Conservation (phyloP, 2,888 invertebrate genomes). For the Mycalesis mineus region DNA sequence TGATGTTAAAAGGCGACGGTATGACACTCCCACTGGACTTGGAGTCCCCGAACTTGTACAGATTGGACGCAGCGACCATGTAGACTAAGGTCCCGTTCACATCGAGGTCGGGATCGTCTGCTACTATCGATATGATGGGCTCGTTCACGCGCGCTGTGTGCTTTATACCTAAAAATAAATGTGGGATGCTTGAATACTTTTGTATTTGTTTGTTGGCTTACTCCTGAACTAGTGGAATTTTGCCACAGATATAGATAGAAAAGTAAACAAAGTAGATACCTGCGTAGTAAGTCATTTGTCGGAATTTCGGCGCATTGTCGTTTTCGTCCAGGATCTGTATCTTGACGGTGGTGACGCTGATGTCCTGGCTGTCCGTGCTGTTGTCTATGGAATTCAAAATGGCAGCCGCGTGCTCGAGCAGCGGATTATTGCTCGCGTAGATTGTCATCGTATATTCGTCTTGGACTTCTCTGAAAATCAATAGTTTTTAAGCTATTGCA, state of each 20-base stretch:
- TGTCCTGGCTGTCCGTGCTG: constrained; percentile 68
- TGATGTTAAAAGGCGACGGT: constrained; percentile 91
- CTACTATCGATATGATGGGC: constrained; percentile 85
- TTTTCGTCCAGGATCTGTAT: constrained; percentile 89
- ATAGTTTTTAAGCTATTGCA: too few species aligned
- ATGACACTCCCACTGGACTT: constrained; percentile 90
- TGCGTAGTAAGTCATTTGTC: constrained; percentile 80
- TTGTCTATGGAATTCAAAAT: constrained; percentile 63
- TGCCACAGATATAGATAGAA: background rate
- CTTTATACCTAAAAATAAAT: constrained; percentile 78
- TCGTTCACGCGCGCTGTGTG: constrained; percentile 87
- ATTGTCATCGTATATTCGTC: constrained; percentile 86
- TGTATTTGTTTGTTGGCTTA: background rate
- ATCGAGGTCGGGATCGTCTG: constrained; percentile 89
- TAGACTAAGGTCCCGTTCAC: constrained; percentile 90
- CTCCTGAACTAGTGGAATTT: background rate
- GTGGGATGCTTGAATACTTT: background rate
- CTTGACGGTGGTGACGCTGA: constrained; percentile 83
- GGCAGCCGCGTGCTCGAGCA: constrained; percentile 78
- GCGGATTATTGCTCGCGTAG: constrained; percentile 90
- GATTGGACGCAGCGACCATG: constrained; percentile 87
- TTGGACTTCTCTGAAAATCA: constrained; percentile 81
- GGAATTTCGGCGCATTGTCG: constrained; percentile 89
- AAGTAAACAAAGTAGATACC: constrained; percentile 52
- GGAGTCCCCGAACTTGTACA: constrained; percentile 87